These are phyloP conservation scores for Vandiemenella viatica DNA, from an alignment of 2,888 invertebrate species.

Conservation along the genomic window DNA sequence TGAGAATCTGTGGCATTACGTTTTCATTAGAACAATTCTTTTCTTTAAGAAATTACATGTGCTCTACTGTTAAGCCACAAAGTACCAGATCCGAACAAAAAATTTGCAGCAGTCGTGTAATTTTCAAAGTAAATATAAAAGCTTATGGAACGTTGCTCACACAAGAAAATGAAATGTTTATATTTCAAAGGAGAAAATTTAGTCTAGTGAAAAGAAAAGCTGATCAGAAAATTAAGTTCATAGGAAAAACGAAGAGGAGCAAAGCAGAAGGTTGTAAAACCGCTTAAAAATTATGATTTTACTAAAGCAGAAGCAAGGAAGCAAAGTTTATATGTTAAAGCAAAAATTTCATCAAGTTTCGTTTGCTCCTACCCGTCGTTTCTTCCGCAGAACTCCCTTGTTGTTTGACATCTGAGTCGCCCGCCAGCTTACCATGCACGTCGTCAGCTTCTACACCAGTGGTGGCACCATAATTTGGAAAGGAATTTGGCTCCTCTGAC, in stretches of 20 bases:
- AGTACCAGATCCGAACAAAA: no score
- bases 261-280: neutral
- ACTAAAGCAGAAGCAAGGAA: no score
- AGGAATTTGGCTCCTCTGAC: constrained; percentile 37
- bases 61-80: no score
- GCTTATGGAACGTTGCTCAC: no score
- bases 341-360: neutral
- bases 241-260: neutral
- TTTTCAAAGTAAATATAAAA: no score
- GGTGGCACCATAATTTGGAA: constrained; percentile 36
- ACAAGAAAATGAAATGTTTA: no score
- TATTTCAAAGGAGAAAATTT: no score
- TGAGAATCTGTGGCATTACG: no score
- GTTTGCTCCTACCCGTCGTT: constrained; percentile 10
- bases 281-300: neutral
- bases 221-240: neutral
- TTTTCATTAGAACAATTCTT: no score
- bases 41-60: no score
- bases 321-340: neutral
- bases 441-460: constrained; percentile 19
- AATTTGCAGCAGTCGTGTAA: no score
- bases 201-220: no score
- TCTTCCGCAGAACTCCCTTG: constrained; percentile 11
- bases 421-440: constrained; percentile 11
- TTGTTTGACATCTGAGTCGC: constrained; percentile 10